Evolutionary conservation across 2,797 vertebrate genomes (phyloP), one percentile per base, ranked within the genome.

Genomic region (Cygnus olor): DNA sequence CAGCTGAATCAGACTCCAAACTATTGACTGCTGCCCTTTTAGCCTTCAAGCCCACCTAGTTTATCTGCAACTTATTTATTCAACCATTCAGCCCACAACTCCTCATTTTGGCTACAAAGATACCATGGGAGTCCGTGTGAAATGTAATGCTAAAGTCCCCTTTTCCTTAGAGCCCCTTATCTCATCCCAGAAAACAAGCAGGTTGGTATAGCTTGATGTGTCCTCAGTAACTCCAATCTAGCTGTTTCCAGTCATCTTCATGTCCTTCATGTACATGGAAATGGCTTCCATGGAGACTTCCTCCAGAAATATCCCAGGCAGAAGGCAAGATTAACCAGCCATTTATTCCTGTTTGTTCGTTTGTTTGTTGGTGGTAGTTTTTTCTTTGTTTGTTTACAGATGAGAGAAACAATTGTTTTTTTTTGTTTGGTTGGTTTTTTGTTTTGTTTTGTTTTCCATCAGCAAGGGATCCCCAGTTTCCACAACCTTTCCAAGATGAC

Each of bases 401-500:
- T 36, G 11, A n/a, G 16, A 88, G 17, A 66, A 90, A 87, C 2
- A 44, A 56, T 56, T 58, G 15, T 10, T 10, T 38, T 38, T 38
- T 0, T 65, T 47, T 10, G 7, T 2, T 65, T 19, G 6, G 4
- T 4, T 65, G 25, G 13, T 63, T 28, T 6, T 47, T 47, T 47
- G 45, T 47, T 63, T 47, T 63, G 16, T 49, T 85, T 36, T 60
- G 51, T 71, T 21, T 28, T 10, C 20, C 9, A 28, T 27, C 47
- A 0, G 0, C 8, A 20, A 8, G 58, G 36, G 83, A 51, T 0
- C 3, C 7, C 49, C 6, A 2, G 0, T 20, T 30, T 17, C 19
- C 30, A 78, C 57, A 83, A 5, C 11, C 10, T 88, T 88, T 66
- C 54, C 69, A 88, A 90, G 38, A 28, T 36, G 45, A 73, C 14